phyloP scores from a whole-genome alignment of 2,888 invertebrate genomes.

The Diarsia mendica region DNA sequence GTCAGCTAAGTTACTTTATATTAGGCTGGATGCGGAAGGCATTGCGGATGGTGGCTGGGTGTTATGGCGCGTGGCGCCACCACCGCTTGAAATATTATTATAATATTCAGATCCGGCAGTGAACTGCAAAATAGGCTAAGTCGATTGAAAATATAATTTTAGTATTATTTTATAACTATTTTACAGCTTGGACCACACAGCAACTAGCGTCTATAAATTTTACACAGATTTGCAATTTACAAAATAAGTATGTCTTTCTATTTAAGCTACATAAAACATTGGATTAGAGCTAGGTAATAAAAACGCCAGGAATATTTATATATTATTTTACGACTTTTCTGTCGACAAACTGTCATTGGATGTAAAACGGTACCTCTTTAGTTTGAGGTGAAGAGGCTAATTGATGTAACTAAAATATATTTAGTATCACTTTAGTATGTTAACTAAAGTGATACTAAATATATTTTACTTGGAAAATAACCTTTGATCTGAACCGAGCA shows the following conservation, averaged over 20 bases:
- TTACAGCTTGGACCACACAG: neutral
- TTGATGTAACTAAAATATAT: too few relatives aligned
- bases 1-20: too few relatives aligned
- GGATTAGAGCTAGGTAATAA: slow-evolving; percentile 21
- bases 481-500: neutral
- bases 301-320: slow-evolving; percentile 43
- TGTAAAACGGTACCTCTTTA: slow-evolving; percentile 29
- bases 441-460: neutral
- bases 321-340: slow-evolving; percentile 62
- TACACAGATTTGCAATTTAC: slow-evolving; percentile 3
- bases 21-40: too few relatives aligned
- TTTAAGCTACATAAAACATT: slow-evolving; percentile 1
- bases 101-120: too few relatives aligned
- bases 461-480: neutral
- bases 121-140: too few relatives aligned
- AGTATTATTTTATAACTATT: neutral
- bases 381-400: slow-evolving; percentile 25
- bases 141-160: too few relatives aligned
- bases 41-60: too few relatives aligned
- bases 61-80: too few relatives aligned
- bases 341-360: slow-evolving; percentile 58
- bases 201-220: slow-evolving; percentile 5
- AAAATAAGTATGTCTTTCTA: slow-evolving; percentile 5
- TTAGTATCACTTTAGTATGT: too few relatives aligned
- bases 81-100: too few relatives aligned